Base-by-base conservation (phyloP, 2,888 invertebrate species). In the Agrotis clavis region DNA sequence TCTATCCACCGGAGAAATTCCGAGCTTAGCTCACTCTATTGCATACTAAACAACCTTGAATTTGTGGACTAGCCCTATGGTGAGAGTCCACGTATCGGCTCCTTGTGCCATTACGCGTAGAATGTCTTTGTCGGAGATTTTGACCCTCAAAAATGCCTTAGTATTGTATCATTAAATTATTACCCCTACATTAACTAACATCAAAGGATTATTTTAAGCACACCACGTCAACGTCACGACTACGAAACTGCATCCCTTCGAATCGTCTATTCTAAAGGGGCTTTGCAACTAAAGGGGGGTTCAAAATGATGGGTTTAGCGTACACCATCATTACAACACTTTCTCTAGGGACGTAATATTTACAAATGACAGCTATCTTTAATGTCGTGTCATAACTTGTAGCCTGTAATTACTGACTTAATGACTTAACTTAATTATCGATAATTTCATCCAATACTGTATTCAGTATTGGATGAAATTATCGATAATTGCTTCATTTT, bases 401-500 rank as follows among this genome's bases (percentile, higher is more conserved):
- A 50, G 61, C 59, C 59, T 66, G 63, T 78, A 68, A 80, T 82
- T 77, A 74, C 64, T 50, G 64, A n/a, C n/a, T n/a, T 25, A 25
- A 1, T 25, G 25, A 25, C 45, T 54, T 53, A 59, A n/a, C n/a
- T n/a, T n/a, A n/a, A n/a, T n/a, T n/a, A n/a, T n/a, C n/a, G n/a
- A n/a, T n/a, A n/a, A n/a, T n/a, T n/a, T n/a, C n/a, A n/a, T n/a
- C n/a, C n/a, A n/a, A n/a, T n/a, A n/a, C n/a, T n/a, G n/a, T n/a
- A n/a, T n/a, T n/a, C n/a, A n/a, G n/a, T n/a, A n/a, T n/a, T n/a
- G n/a, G n/a, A n/a, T n/a, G n/a, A n/a, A n/a, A n/a, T n/a, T n/a
- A n/a, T n/a, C n/a, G n/a, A n/a, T 77, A 68, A 80, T 81, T 80
- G 66, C 71, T 77, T 76, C 70, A 79, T 83, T 79, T 73, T 60